phyloP scores from a whole-genome alignment of 2,888 invertebrate species.

The Drosophila phalerata region DNA sequence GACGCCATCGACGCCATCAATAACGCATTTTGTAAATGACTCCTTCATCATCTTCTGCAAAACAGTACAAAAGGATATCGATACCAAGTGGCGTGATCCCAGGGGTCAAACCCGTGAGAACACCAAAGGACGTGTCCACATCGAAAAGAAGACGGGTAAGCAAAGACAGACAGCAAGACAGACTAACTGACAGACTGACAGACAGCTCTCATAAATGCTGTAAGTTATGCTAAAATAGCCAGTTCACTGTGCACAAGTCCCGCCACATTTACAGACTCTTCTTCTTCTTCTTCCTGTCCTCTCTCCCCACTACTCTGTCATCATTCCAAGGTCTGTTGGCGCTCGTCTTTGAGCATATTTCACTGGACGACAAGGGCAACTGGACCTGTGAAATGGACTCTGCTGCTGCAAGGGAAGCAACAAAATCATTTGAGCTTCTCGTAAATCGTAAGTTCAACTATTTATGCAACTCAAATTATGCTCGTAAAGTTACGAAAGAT shows the following conservation, averaged over 20 bases:
- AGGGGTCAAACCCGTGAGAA: slow-evolving; percentile 82
- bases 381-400: slow-evolving; percentile 86
- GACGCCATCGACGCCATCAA: slow-evolving; percentile 83
- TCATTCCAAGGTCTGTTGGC: slow-evolving; percentile 82
- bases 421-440: slow-evolving; percentile 85
- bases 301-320: neutral
- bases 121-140: slow-evolving; percentile 85
- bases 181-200: slow-evolving; percentile 8
- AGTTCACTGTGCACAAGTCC: slow-evolving; percentile 4
- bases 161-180: neutral
- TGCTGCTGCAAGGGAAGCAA: slow-evolving; percentile 69
- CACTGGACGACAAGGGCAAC: slow-evolving; percentile 85
- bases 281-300: neutral
- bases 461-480: slow-evolving; percentile 6
- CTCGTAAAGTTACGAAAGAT: neutral
- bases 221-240: slow-evolving; percentile 27
- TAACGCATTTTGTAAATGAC: slow-evolving; percentile 85
- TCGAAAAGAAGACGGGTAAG: slow-evolving; percentile 84
- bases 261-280: slow-evolving; percentile 4
- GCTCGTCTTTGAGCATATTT: slow-evolving; percentile 86
- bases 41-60: slow-evolving; percentile 86
- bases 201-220: slow-evolving; percentile 23
- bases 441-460: slow-evolving; percentile 84
- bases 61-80: slow-evolving; percentile 78
- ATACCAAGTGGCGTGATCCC: slow-evolving; percentile 85